These are phyloP conservation scores for Drosophila aldrichi DNA, from an alignment of 2,888 invertebrate species.

Conservation along the genomic window DNA sequence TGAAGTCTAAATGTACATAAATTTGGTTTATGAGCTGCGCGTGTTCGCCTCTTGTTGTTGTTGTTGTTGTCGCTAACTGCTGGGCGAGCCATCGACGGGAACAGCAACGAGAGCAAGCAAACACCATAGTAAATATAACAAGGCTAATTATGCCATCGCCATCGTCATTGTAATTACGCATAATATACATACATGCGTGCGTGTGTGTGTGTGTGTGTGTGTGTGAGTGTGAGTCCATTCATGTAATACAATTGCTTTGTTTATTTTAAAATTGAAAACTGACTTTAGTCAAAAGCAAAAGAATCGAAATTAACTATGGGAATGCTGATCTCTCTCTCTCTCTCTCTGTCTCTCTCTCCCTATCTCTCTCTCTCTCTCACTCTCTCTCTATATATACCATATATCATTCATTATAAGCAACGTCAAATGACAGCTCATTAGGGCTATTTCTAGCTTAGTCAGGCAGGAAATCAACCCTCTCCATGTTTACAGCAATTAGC, in stretches of 20 bases:
- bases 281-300: background rate
- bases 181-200: slow-evolving; percentile 42
- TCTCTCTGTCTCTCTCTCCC: background rate
- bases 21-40: slow-evolving; percentile 68
- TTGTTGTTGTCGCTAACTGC: slow-evolving; percentile 36
- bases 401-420: background rate
- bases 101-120: slow-evolving; percentile 12
- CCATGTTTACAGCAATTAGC: background rate
- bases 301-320: background rate
- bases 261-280: slow-evolving; percentile 5
- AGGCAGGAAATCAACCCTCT: background rate
- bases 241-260: background rate
- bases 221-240: slow-evolving; percentile 7
- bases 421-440: slow-evolving; percentile 6
- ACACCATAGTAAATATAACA: slow-evolving; percentile 48
- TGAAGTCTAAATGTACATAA: slow-evolving; percentile 64
- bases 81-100: slow-evolving; percentile 32
- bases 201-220: slow-evolving; percentile 15
- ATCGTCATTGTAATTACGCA: slow-evolving; percentile 69
- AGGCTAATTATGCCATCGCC: slow-evolving; percentile 72
- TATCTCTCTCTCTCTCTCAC: no score
- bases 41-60: slow-evolving; percentile 35
- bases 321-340: background rate
- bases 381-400: background rate
- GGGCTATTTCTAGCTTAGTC: background rate